Percentiles rank a stretch among this genome's conserved stretches.
Conservation (phyloP, 2,888 invertebrate species). For the Mythimna loreyi region DNA sequence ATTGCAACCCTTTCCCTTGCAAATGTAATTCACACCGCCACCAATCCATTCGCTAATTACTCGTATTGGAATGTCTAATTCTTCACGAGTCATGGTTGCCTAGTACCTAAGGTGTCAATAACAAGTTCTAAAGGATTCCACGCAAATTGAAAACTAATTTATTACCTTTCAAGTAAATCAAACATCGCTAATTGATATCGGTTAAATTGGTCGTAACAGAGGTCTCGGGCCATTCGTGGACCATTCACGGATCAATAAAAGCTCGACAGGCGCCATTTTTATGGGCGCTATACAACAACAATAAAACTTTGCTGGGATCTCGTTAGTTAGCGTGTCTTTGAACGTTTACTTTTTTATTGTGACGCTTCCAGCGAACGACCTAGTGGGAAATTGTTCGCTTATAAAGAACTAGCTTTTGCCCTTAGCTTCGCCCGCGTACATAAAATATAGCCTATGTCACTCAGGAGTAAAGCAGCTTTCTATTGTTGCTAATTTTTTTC, state of each 20-base stretch:
- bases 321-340: constrained; percentile 66
- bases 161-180: constrained; percentile 68
- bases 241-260: constrained; percentile 68
- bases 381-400: constrained; percentile 14
- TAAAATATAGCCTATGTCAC: too few relatives aligned
- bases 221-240: constrained; percentile 60
- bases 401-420: too few relatives aligned
- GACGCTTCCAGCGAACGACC: constrained; percentile 30
- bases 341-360: constrained; percentile 53
- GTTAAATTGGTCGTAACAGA: constrained; percentile 75
- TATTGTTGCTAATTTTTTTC: too few relatives aligned
- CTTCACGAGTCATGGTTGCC: constrained; percentile 21
- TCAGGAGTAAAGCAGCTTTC: too few relatives aligned
- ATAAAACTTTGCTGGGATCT: constrained; percentile 68
- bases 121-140: constrained; percentile 41
- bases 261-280: constrained; percentile 72
- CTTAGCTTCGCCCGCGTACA: too few relatives aligned
- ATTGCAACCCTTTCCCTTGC: neutral
- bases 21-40: constrained; percentile 14
- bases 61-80: constrained; percentile 16
- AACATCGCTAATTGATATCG: constrained; percentile 76
- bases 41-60: constrained; percentile 1
- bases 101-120: constrained; percentile 39
- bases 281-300: constrained; percentile 68
- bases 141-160: constrained; percentile 71